Evolutionary conservation across 2,113 vertebrate genomes (phyloP).

Genomic region (Crotalus horridus): DNA sequence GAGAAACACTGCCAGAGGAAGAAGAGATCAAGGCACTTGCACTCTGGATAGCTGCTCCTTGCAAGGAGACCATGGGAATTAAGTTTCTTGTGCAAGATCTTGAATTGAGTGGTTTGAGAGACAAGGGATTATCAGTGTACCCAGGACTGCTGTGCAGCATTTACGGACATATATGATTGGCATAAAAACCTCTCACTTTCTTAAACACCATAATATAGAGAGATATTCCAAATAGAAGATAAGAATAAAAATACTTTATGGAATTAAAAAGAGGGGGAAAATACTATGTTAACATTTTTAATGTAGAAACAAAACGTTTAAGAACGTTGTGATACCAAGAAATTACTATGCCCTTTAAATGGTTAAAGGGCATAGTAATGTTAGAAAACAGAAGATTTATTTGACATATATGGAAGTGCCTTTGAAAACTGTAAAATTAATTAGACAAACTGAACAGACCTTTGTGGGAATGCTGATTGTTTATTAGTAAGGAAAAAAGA

Average conservation of each 20-base stretch:
- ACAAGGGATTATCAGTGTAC: neutral
- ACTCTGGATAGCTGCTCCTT: neutral
- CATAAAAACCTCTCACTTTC: neutral
- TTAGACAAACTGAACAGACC: neutral
- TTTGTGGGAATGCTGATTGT: neutral
- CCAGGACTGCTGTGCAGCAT: neutral
- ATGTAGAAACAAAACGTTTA: neutral
- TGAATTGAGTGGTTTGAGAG: neutral
- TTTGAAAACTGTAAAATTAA: neutral
- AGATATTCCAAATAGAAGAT: neutral
- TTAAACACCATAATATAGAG: neutral
- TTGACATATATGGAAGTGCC: neutral
- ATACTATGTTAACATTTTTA: neutral
- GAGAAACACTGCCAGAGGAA: neutral
- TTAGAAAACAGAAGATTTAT: neutral
- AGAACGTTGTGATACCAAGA: neutral
- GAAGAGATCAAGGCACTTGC: neutral
- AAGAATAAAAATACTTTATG: neutral
- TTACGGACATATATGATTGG: neutral
- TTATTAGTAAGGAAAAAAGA: neutral
- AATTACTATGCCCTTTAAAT: neutral
- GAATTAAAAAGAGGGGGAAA: neutral
- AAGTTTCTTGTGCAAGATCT: neutral
- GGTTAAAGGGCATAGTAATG: neutral
- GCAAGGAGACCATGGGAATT: neutral